Base-by-base conservation (phyloP, 2,888 invertebrate species). In the Mesopsocus fuscifrons region DNA sequence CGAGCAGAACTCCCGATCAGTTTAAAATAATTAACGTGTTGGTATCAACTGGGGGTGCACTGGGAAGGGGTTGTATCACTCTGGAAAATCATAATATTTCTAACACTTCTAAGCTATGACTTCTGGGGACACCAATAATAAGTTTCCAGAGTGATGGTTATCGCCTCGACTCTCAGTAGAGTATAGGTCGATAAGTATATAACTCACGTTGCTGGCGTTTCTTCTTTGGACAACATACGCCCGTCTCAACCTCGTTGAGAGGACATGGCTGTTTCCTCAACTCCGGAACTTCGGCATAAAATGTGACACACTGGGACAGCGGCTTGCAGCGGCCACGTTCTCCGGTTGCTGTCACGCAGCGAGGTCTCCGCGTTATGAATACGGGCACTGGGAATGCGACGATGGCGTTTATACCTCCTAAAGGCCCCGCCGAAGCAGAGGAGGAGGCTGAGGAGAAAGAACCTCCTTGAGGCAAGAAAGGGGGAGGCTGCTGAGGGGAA, bases 201-300 rank as follows among this genome's bases (percentile, higher is more conserved):
- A 38, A 20, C 38, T 38, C 20, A 38, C 38, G 16, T 38, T 5
- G 3, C 5, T 17, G 16, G 16, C 13, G 22, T 26, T 31, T 26
- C 2, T 13, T 41, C 16, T 22, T 44, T 0, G 59, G 59, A 41
- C 60, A 60, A 47, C 60, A 60, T 3, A 60, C 59, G 3, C 60
- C 60, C 18, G 54, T 48, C 42, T 57, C 52, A 42, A 48, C 50
- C 34, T 41, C 46, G 9, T 47, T 46, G 15, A 60, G 49, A 5
- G 49, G 48, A 46, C 60, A 60, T 2, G 59, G 56, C 41, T 57
- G 56, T 38, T 52, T 53, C 35, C 54, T 53, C 23, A 59, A 47
- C 40, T 57, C 56, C 1, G 58, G 55, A 13, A 60, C 48, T 43
- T 60, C 58, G 1, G 57, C 54, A 48, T 57, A 59, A 49, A 59